Evolutionary conservation across 2,797 vertebrate genomes (phyloP).

Genomic region (Alcedo atthis): DNA sequence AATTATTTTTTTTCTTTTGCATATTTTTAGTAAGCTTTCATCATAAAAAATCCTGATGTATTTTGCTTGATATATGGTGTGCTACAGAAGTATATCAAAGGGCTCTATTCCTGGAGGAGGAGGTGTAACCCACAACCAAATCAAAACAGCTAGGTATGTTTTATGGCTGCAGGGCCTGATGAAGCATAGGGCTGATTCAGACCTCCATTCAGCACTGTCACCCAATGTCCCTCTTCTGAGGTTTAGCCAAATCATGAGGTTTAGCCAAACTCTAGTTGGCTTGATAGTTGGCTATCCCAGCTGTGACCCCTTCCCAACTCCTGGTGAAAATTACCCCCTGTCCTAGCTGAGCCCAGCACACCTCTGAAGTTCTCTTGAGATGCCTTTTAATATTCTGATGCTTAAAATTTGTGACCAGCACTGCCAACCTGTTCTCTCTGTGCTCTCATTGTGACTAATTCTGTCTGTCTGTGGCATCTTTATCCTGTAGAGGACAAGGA

Average conservation of each 20-base stretch:
- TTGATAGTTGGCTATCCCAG: neutral
- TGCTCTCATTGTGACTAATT: neutral
- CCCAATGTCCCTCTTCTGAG: neutral
- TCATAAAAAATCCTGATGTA: neutral
- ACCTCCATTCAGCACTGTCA: neutral
- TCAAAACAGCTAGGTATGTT: neutral
- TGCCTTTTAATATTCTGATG: neutral
- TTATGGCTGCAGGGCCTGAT: neutral
- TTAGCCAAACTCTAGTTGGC: neutral
- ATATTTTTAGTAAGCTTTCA: neutral
- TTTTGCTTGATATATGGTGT: neutral
- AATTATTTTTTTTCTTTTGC: neutral
- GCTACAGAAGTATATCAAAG: constrained; percentile 5
- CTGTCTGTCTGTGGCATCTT: neutral
- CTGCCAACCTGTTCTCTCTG: neutral
- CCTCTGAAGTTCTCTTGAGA: neutral
- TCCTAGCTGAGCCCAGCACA: neutral
- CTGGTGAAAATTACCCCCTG: neutral
- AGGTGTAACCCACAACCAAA: neutral
- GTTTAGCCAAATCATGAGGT: neutral
- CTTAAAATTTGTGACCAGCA: neutral
- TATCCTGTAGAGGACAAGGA: neutral
- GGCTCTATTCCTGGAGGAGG: neutral
- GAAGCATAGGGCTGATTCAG: neutral
- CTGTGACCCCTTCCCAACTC: neutral